Base-by-base conservation (phyloP, 2,888 invertebrate species). In the Hoplodrina ambigua region DNA sequence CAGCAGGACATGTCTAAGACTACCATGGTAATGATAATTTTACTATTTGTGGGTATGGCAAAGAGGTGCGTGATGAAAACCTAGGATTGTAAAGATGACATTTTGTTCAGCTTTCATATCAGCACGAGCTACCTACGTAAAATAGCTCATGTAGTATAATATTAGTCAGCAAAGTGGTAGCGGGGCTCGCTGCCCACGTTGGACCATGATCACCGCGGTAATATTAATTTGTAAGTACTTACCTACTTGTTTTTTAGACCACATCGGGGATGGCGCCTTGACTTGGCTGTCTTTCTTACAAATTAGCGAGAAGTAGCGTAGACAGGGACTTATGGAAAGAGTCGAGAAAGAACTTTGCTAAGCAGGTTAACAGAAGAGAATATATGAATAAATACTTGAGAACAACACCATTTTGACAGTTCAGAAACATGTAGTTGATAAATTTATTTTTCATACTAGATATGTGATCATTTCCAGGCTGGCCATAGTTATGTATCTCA, bases 1-100 rank as follows among this genome's bases (percentile, higher is more conserved):
- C 94, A 91, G 72, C 95, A 91, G 78, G 95, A 95, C 82, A 89
- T 95, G 88, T 91, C 94, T 11, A 95, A 95, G 85, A 92, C 90
- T 55, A 89, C 91, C 56, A 92, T 95, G 94, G 95, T 95, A 77
- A 86, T 85, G 75, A 17, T 15, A 53, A 65, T 60, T 1, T 46
- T 30, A 56, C 41, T 69, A 49, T 13, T n/a, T 46, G 52, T 33
- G 20, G 17, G 4, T n/a, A 44, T 59, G 20, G 11, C 25, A n/a
- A 11, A 20, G 11, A 7, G 15, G 20, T 37, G 20, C n/a, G 37
- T 37, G 17, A 19, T 60, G 37, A 8, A 33, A 37, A 37, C 37
- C 8, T 37, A 37, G 37, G 8, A 37, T 37, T 37, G 37, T 37
- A 37, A 37, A 37, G 25, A 25, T 25, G 25, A 25, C 1, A 25